Base-by-base conservation (phyloP, 2,113 vertebrate species). In the Tragelaphus imberbis region DNA sequence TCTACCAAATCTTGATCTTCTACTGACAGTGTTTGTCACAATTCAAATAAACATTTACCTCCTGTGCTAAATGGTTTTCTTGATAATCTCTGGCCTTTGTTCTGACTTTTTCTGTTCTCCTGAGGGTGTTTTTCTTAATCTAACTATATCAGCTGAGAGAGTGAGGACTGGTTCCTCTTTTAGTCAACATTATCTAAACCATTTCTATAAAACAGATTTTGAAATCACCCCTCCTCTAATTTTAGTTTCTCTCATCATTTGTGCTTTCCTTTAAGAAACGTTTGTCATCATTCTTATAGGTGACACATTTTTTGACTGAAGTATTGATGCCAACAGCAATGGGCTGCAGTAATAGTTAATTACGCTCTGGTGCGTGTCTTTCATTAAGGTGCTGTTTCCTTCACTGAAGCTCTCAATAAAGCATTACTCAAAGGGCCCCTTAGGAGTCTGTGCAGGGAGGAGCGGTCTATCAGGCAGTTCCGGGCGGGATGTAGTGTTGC, bases 341-440 rank as follows among this genome's bases (percentile, higher is more conserved):
- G 58, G 28, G 63, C 7, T 92, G 65, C 68, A 63, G 28, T 75
- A 47, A 44, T 12, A 95, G 95, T 98, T 97, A 92, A 96, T 91
- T 97, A 85, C 68, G 79, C 0, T 87, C 88, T 84, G 56, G 44
- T 65, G 10, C 33, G 19, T 94, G 91, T 94, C 58, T 97, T 98
- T 98, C 91, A 97, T 97, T 98, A 97, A 95, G 79, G 21, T 9
- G 1, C 84, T 86, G 4, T 94, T 97, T 94, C 87, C 91, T 94
- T 96, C 33, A 33, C 47, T 68, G 30, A 47, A 63, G 1, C 61
- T 77, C 93, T 97, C 97, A 97, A 81, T 61, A 94, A 97, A 63
- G 56, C 75, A 40, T 98, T 96, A 98, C 96, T 98, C 89, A 68
- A 85, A 97, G 79, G 61, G 84, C 77, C 92, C 19, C 5, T 15